phyloP scores from a whole-genome alignment of 2,113 vertebrate species.

The Oncorhynchus masou region DNA sequence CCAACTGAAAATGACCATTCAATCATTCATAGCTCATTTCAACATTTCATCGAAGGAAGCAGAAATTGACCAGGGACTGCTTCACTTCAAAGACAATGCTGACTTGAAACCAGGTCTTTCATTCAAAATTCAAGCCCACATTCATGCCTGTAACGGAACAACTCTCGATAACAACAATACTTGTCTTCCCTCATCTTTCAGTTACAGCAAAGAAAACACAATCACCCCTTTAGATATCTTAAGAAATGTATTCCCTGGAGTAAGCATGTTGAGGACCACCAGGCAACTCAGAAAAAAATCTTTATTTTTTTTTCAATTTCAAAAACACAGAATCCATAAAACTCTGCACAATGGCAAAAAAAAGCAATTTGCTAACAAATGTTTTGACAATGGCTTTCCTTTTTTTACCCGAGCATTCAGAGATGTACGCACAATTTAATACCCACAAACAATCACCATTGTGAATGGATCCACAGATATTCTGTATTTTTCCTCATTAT shows the following conservation, averaged over 20 bases:
- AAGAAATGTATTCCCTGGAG: conserved; percentile 7
- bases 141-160: conserved; percentile 32
- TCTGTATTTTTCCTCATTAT: conserved; percentile 63
- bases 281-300: neutral
- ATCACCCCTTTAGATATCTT: conserved; percentile 36
- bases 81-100: conserved; percentile 16
- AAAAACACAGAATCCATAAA: conserved; percentile 73
- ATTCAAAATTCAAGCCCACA: conserved; percentile 9
- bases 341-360: conserved; percentile 68
- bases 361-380: conserved; percentile 78
- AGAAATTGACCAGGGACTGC: conserved; percentile 29
- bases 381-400: conserved; percentile 74
- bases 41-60: conserved; percentile 29
- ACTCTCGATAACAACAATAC: conserved; percentile 23
- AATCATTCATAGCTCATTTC: conserved; percentile 51
- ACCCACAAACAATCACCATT: conserved; percentile 73
- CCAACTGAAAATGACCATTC: conserved; percentile 39
- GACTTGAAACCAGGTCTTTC: conserved; percentile 27
- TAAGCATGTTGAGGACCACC: neutral
- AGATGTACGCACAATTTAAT: conserved; percentile 78
- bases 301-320: conserved; percentile 29
- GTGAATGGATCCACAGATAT: conserved; percentile 76
- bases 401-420: conserved; percentile 56
- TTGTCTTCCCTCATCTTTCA: conserved; percentile 19
- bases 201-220: conserved; percentile 23